These are phyloP conservation scores for Pipa parva DNA, from an alignment of 2,113 vertebrate species.

Conservation along the genomic window DNA sequence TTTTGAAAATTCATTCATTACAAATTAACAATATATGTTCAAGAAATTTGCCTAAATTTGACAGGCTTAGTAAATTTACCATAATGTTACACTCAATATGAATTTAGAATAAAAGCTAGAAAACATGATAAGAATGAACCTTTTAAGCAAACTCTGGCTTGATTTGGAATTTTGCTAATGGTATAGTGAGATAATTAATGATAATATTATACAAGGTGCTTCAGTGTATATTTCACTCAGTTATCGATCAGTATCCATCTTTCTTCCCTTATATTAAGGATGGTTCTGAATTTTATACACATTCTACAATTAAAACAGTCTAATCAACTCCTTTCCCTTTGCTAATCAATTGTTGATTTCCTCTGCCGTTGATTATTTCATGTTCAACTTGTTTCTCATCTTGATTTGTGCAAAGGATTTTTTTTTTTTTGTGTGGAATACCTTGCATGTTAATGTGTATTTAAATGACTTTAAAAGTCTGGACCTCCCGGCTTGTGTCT, in stretches of 20 bases:
- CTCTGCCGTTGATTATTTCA: slow-evolving; percentile 13
- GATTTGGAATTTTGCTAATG: background rate
- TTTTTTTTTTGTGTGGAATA: too few relatives aligned
- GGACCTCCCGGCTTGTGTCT: background rate
- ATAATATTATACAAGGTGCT: slow-evolving; percentile 7
- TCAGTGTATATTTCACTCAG: background rate
- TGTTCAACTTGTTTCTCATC: background rate
- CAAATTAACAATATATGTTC: too few relatives aligned
- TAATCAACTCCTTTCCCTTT: slow-evolving; percentile 11
- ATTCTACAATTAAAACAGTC: slow-evolving; percentile 19
- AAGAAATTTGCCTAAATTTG: too few relatives aligned
- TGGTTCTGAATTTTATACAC: slow-evolving; percentile 19
- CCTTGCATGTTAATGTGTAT: background rate
- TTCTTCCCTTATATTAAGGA: background rate
- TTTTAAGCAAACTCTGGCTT: too few relatives aligned
- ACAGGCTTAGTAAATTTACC: too few relatives aligned
- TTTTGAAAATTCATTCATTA: too few relatives aligned
- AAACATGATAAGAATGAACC: too few relatives aligned
- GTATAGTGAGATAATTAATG: background rate
- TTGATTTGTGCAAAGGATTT: background rate
- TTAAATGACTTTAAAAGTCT: background rate
- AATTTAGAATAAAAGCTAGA: too few relatives aligned
- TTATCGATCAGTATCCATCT: background rate
- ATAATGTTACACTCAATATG: too few relatives aligned
- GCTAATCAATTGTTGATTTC: slow-evolving; percentile 27